Evolutionary conservation across 2,797 vertebrate species (phyloP).

Genomic region (Champsocephalus gunnari): DNA sequence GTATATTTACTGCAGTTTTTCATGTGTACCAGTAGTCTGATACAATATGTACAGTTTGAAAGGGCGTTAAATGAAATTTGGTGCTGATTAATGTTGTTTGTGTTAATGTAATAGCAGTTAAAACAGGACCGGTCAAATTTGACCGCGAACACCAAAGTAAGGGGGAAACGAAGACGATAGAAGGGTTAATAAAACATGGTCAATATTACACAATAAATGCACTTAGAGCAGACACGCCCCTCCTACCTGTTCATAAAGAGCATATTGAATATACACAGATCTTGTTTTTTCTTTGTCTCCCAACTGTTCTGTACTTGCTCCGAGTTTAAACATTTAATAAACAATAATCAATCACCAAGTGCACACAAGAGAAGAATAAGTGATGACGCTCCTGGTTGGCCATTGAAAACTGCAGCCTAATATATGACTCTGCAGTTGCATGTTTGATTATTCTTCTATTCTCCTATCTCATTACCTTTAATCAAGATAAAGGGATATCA

Average conservation of each 20-base stretch:
- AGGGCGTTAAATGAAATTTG: no score
- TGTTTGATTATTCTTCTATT: constrained; percentile 53
- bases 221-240: neutral
- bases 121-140: no score
- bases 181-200: neutral
- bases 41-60: no score
- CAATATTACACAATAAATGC: constrained; percentile 21
- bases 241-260: neutral
- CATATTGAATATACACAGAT: constrained; percentile 24
- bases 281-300: constrained; percentile 22
- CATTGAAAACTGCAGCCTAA: constrained; percentile 38
- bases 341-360: constrained; percentile 41
- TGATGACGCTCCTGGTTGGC: constrained; percentile 35
- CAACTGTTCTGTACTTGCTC: constrained; percentile 15
- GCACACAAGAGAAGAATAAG: constrained; percentile 40
- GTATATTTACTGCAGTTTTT: no score
- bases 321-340: constrained; percentile 35
- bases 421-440: constrained; percentile 38
- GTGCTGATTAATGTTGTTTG: no score
- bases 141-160: no score
- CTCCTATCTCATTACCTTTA: constrained; percentile 51
- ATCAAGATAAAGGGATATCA: constrained; percentile 62
- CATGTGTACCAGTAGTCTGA: no score
- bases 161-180: no score
- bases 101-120: no score